These are phyloP conservation scores for Aphidius ervi DNA, from an alignment of 1,140 invertebrate species.

Conservation along the genomic window DNA sequence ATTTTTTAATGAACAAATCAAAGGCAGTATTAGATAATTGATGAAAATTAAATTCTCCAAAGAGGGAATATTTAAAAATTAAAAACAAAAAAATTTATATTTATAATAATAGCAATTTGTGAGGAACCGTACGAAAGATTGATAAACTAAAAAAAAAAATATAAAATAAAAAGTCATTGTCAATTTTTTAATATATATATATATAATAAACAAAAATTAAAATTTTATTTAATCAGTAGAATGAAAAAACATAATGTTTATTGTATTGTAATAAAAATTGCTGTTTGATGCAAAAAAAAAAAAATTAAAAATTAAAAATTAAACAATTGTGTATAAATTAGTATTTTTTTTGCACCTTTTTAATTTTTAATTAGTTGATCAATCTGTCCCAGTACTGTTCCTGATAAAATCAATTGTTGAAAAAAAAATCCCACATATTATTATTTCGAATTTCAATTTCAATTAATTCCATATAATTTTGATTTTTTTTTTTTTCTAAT, in stretches of 20 bases:
- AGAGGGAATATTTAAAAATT: background rate
- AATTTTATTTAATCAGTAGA: too few species aligned
- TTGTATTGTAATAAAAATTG: conserved; percentile 51
- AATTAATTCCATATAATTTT: background rate
- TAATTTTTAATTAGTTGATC: conserved; percentile 28
- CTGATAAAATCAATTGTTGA: conserved; percentile 27
- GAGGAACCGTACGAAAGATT: conserved; percentile 41
- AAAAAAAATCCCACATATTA: background rate
- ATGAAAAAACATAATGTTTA: conserved; percentile 35
- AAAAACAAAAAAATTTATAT: background rate
- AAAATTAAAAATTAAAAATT: conserved; percentile 22
- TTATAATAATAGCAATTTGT: conserved; percentile 17
- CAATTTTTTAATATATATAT: conserved; percentile 22
- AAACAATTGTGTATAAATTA: conserved; percentile 45
- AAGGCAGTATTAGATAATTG: background rate
- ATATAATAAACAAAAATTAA: conserved; percentile 12
- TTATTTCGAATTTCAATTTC: too few species aligned
- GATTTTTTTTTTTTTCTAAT: background rate
- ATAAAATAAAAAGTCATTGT: conserved; percentile 16
- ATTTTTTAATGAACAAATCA: background rate
- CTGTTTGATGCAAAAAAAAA: conserved; percentile 37
- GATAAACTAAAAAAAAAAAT: conserved; percentile 14
- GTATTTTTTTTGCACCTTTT: conserved; percentile 36
- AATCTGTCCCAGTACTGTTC: conserved; percentile 42
- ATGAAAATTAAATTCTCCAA: background rate